These are phyloP conservation scores for Drosophila pectinifera DNA, from an alignment of 1,140 invertebrate genomes.

Conservation along the genomic window DNA sequence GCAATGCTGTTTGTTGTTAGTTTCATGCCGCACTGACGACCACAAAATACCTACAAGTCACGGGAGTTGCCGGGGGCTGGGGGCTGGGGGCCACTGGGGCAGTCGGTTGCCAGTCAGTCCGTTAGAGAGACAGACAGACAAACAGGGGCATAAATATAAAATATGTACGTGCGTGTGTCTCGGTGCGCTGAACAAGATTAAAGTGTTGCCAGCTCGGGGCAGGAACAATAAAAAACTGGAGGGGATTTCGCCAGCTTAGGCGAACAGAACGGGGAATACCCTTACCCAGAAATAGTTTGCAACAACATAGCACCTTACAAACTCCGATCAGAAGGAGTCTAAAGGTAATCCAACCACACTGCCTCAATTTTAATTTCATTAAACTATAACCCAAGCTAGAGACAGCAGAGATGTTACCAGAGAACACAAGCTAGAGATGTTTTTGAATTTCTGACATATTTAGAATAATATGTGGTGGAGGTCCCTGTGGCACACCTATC, in stretches of 20 bases:
- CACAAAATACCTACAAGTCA: conserved; percentile 76
- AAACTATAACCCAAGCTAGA: not conserved
- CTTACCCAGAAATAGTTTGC: not conserved
- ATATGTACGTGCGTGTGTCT: conserved; percentile 56
- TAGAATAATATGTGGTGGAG: too few species aligned
- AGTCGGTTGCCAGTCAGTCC: conserved; percentile 44
- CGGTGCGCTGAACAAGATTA: conserved; percentile 71
- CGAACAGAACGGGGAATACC: conserved; percentile 8
- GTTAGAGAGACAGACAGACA: conserved; percentile 52
- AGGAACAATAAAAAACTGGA: conserved; percentile 44
- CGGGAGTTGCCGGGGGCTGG: conserved; percentile 21
- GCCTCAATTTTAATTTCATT: not conserved
- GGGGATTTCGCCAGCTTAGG: conserved; percentile 1
- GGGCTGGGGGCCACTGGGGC: not conserved
- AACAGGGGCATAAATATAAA: conserved; percentile 79
- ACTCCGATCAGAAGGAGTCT: too few species aligned
- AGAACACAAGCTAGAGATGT: not conserved
- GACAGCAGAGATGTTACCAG: too few species aligned
- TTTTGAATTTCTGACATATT: not conserved
- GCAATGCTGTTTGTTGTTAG: conserved; percentile 53
- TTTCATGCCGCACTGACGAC: conserved; percentile 66
- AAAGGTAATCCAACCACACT: not conserved
- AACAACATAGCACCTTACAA: too few species aligned
- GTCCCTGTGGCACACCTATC: too few species aligned
- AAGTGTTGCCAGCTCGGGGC: conserved; percentile 62